Conservation (phyloP, 2,113 vertebrate species). For the Lepisosteus osseus region DNA sequence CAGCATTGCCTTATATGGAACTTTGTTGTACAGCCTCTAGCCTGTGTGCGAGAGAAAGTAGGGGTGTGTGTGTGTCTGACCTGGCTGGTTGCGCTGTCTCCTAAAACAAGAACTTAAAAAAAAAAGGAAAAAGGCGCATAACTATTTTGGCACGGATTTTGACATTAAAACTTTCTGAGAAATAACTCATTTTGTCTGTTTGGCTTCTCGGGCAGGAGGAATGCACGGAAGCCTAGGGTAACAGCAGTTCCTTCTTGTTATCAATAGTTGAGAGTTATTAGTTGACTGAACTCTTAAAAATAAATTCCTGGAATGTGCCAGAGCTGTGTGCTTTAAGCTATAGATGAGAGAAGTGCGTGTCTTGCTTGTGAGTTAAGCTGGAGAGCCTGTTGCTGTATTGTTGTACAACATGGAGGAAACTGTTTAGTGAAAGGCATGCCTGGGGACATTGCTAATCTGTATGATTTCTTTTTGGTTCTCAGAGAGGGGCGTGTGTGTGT, state of each 20-base stretch:
- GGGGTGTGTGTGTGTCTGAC: slow-evolving; percentile 27
- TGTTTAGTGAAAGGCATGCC: not conserved
- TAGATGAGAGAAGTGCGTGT: slow-evolving; percentile 2
- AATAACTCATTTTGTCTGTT: slow-evolving; percentile 44
- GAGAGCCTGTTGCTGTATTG: not conserved
- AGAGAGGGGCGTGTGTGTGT: slow-evolving; percentile 30
- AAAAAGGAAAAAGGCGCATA: slow-evolving; percentile 31
- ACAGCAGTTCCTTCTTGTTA: slow-evolving; percentile 48
- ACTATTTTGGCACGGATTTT: slow-evolving; percentile 46
- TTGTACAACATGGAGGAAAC: not conserved
- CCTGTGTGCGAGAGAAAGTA: slow-evolving; percentile 34
- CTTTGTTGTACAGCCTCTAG: slow-evolving; percentile 67
- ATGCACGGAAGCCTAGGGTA: slow-evolving; percentile 53
- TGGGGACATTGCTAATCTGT: not conserved
- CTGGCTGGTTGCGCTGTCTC: slow-evolving; percentile 41
- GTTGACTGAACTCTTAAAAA: slow-evolving; percentile 18
- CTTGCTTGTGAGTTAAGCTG: not conserved
- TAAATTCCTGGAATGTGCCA: not conserved
- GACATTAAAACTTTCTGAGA: slow-evolving; percentile 52
- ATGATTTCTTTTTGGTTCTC: not conserved
- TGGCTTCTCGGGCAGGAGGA: slow-evolving; percentile 45
- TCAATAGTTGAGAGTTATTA: slow-evolving; percentile 44
- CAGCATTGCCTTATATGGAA: slow-evolving; percentile 86
- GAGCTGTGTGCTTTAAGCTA: slow-evolving; percentile 11
- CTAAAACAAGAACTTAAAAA: slow-evolving; percentile 41